Conservation (phyloP, 30 jellyfish, hydroid and myxozoan genomes). For the Hydractinia symbiolongicarpus region DNA sequence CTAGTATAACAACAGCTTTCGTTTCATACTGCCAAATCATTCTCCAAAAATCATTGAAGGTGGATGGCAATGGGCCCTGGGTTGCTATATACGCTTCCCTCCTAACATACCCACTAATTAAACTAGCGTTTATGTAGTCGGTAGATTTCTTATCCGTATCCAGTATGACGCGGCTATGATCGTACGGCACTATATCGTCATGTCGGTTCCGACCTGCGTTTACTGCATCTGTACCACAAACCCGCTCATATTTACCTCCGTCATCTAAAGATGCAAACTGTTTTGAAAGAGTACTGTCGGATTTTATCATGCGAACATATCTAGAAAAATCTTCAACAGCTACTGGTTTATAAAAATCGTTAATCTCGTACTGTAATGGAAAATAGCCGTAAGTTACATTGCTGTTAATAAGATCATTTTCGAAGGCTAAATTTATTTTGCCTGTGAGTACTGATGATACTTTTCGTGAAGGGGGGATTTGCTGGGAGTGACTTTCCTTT, state of each 20-base stretch:
- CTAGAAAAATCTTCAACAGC: constrained; percentile 37
- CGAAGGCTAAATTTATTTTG: constrained; percentile 14
- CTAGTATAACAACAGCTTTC: constrained; percentile 59
- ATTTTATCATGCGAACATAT: constrained; percentile 30
- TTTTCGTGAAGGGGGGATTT: not conserved
- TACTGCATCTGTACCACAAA: constrained; percentile 16
- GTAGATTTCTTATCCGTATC: constrained; percentile 24
- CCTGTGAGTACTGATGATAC: not conserved
- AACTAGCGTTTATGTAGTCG: constrained; percentile 76
- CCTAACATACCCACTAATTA: constrained; percentile 32
- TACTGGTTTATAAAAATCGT: constrained; percentile 37
- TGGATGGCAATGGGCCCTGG: constrained; percentile 57
- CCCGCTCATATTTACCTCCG: not conserved
- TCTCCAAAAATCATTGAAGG: constrained; percentile 65
- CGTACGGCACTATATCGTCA: constrained; percentile 47
- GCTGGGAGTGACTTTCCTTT: not conserved
- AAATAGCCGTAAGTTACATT: not conserved
- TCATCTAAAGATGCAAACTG: constrained; percentile 41
- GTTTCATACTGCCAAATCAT: constrained; percentile 73
- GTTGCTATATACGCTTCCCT: constrained; percentile 61
- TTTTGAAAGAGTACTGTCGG: constrained; percentile 40
- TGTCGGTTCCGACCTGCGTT: constrained; percentile 43
- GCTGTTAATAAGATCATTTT: constrained; percentile 14
- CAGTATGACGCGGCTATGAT: constrained; percentile 48
- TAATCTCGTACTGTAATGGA: constrained; percentile 33